phyloP scores from a whole-genome alignment of 2,113 vertebrate species.

The Bombycilla garrulus region DNA sequence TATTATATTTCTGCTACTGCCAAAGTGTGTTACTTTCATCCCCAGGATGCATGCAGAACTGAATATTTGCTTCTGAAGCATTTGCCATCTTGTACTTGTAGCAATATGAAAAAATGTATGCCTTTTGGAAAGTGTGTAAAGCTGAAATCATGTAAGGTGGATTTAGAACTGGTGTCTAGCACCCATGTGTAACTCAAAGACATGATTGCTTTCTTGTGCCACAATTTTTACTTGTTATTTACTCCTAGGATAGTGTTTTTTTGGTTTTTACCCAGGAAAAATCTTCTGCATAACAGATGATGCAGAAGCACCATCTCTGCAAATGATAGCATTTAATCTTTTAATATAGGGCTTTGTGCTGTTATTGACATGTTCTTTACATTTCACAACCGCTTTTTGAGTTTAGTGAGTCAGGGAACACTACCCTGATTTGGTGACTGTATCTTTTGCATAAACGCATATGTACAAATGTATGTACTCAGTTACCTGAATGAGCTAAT shows the following conservation, averaged over 20 bases:
- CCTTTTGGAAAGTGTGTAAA: background rate
- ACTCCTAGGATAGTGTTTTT: background rate
- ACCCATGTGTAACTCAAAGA: background rate
- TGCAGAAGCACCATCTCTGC: background rate
- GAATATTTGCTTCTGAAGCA: background rate
- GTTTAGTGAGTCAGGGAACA: background rate
- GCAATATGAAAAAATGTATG: background rate
- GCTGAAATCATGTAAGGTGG: background rate
- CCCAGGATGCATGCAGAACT: background rate
- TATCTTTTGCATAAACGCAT: background rate
- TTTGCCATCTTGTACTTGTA: background rate
- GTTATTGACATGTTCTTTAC: background rate
- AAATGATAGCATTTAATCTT: background rate
- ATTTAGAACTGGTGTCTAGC: background rate
- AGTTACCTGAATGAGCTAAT: background rate
- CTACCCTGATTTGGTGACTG: background rate
- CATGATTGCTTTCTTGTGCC: background rate
- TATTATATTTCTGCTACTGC: background rate
- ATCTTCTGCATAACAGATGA: background rate
- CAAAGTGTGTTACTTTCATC: background rate
- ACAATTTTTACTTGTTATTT: background rate
- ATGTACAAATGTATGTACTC: fast-evolving
- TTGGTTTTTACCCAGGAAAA: background rate
- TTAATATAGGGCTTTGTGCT: background rate
- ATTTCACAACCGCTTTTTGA: background rate